Evolutionary conservation across 1,140 invertebrate genomes (phyloP).

Genomic region (Drosophila nigromelanica): DNA sequence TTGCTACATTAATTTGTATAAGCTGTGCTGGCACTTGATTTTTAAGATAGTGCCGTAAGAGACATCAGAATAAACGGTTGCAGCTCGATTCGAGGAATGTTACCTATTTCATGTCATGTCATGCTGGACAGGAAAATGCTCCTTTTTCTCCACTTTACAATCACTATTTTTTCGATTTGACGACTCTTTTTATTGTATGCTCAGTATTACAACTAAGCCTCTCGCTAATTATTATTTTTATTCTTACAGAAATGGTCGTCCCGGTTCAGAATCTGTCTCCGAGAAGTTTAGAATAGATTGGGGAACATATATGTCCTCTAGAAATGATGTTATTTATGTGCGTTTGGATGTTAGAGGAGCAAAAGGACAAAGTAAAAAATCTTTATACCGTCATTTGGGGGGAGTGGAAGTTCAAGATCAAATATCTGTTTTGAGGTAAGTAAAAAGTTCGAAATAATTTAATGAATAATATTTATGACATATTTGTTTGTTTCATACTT

Average conservation of each 20-base stretch:
- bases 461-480: neutral
- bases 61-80: too few species aligned
- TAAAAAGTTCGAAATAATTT: neutral
- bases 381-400: conserved; percentile 91
- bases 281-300: conserved; percentile 94
- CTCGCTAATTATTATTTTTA: conserved; percentile 3
- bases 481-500: conserved; percentile 71
- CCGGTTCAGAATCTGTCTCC: conserved; percentile 93
- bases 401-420: conserved; percentile 95
- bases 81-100: too few species aligned
- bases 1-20: too few species aligned
- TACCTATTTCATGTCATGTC: too few species aligned
- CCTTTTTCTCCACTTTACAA: too few species aligned
- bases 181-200: too few species aligned
- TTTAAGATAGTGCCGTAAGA: too few species aligned
- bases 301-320: conserved; percentile 96
- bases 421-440: conserved; percentile 91
- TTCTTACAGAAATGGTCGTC: conserved; percentile 92
- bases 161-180: too few species aligned
- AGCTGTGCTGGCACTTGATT: too few species aligned
- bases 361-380: conserved; percentile 90
- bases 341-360: conserved; percentile 94
- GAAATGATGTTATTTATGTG: conserved; percentile 95
- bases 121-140: too few species aligned
- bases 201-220: too few species aligned